These are phyloP conservation scores for Beroe ovata DNA, from an alignment of 37 sponge, comb jelly and placozoan genomes.

Conservation along the genomic window DNA sequence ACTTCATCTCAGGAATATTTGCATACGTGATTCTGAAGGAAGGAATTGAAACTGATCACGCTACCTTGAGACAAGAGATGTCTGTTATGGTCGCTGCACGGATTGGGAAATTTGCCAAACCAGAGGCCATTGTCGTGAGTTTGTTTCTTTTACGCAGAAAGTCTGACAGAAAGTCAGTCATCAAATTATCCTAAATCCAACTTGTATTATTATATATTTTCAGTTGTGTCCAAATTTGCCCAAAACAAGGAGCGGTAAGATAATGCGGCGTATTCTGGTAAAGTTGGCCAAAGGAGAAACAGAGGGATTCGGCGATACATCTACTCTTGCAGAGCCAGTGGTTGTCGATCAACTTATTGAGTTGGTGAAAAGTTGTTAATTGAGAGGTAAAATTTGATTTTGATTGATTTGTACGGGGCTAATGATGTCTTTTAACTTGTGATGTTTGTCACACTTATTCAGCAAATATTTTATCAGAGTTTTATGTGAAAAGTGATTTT, in stretches of 20 bases:
- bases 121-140: conserved; percentile 81
- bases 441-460: too few species aligned
- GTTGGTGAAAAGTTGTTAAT: background rate
- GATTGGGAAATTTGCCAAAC: conserved; percentile 90
- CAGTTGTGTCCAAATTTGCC: conserved; percentile 92
- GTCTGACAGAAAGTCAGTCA: too few species aligned
- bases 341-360: conserved; percentile 72
- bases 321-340: conserved; percentile 87
- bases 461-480: too few species aligned
- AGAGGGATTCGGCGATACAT: conserved; percentile 85
- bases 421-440: too few species aligned
- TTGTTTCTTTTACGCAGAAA: too few species aligned
- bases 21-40: conserved; percentile 86
- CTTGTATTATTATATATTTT: too few species aligned
- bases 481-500: too few species aligned
- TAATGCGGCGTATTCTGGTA: conserved; percentile 91
- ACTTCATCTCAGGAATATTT: conserved; percentile 67
- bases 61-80: conserved; percentile 68
- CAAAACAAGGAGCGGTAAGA: conserved; percentile 99
- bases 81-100: conserved; percentile 64
- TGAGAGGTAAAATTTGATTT: background rate
- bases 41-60: conserved; percentile 71
- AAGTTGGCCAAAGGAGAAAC: conserved; percentile 77
- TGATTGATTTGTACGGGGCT: too few species aligned
- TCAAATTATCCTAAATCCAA: too few species aligned